Percentiles rank a stretch among this genome's conserved stretches.
Evolutionary conservation across 2,888 invertebrate species (phyloP).

Genomic region (Taenaris catops): DNA sequence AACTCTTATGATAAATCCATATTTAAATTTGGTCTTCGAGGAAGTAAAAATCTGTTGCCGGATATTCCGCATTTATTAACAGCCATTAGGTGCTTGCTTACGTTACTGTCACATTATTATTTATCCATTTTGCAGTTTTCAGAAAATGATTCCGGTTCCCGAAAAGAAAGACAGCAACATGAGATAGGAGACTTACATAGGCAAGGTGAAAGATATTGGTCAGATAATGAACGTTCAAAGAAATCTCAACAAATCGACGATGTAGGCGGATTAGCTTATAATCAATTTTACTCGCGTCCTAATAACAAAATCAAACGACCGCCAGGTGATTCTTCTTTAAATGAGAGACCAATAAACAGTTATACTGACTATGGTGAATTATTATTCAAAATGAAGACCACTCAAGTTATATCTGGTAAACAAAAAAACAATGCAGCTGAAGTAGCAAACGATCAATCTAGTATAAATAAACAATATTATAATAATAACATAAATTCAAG

Average conservation of each 20-base stretch:
- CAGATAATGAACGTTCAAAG: conserved; percentile 4
- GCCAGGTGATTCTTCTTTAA: conserved; percentile 1
- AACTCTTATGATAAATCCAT: too few species aligned
- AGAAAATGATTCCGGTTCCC: conserved; percentile 8
- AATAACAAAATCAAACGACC: conserved; percentile 1
- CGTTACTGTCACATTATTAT: too few species aligned
- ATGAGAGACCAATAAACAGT: not conserved
- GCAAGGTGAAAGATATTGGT: conserved; percentile 1
- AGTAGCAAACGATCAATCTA: conserved; percentile 7
- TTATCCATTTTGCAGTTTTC: conserved; percentile 15
- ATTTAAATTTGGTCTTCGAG: too few species aligned
- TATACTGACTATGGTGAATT: conserved; percentile 8
- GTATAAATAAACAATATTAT: conserved; percentile 26
- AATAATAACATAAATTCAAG: conserved; percentile 36
- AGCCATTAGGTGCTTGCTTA: not conserved
- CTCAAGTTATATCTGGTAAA: not conserved
- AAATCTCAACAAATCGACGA: not conserved
- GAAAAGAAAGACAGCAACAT: conserved; percentile 7
- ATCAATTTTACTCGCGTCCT: conserved; percentile 1
- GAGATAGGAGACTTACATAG: conserved; percentile 3
- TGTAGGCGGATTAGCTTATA: conserved; percentile 1
- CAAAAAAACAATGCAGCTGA: conserved; percentile 7
- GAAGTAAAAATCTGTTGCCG: too few species aligned
- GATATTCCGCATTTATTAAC: too few species aligned
- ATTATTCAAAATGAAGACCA: conserved; percentile 4